phyloP scores from a whole-genome alignment of 2,113 vertebrate genomes.

The Rhineura floridana region DNA sequence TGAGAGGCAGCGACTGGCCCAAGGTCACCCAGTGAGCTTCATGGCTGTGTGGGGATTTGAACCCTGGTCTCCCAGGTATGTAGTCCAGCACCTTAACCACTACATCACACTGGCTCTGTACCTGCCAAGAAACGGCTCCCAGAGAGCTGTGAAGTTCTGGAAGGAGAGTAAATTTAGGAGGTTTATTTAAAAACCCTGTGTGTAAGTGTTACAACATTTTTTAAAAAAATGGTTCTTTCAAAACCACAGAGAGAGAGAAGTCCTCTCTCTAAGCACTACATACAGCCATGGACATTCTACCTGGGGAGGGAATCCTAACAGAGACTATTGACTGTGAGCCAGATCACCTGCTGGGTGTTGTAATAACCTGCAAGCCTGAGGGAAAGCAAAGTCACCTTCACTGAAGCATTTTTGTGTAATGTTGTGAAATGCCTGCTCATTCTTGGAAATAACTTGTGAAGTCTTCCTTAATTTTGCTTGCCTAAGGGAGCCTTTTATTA shows the following conservation, averaged over 20 bases:
- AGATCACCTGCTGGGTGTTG: neutral
- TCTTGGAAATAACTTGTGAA: slow-evolving; percentile 2
- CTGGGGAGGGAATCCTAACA: slow-evolving; percentile 11
- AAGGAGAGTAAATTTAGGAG: neutral
- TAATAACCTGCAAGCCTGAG: neutral
- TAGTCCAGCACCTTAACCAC: too few species aligned
- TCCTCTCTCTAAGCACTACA: neutral
- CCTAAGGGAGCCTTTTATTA: slow-evolving; percentile 12
- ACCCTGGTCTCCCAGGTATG: too few species aligned
- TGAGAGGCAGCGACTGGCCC: too few species aligned
- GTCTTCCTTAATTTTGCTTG: neutral
- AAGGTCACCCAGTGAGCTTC: too few species aligned
- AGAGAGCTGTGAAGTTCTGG: neutral
- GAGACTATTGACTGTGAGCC: neutral
- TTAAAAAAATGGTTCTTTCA: neutral
- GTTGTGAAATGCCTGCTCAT: slow-evolving; percentile 14
- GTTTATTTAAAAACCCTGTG: neutral
- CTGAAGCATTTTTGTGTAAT: slow-evolving; percentile 15
- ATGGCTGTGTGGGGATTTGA: too few species aligned
- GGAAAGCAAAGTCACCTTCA: neutral
- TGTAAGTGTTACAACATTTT: neutral
- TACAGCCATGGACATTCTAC: neutral
- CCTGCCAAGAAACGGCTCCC: neutral
- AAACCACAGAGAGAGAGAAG: neutral
- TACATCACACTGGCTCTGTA: too few species aligned